Base-by-base conservation (phyloP, 1,140 invertebrate species). In the Agrypnia vestita region DNA sequence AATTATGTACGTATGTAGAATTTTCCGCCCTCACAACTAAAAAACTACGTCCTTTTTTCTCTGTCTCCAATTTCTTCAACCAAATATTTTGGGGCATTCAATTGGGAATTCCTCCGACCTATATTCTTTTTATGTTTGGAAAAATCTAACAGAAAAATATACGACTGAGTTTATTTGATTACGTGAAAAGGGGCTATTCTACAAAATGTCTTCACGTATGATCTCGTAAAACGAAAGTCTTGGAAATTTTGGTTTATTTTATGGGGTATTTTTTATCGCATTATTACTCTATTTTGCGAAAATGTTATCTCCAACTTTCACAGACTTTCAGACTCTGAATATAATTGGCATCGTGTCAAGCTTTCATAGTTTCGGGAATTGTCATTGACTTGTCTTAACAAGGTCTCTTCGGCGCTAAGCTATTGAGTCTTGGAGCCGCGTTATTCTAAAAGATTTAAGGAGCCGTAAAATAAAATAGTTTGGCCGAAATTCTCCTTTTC, bases 151-250 rank as follows among this genome's bases (percentile, higher is more conserved):
- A 21, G 55, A 59, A 59, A 59, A 59, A 59, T 59, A 59, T 59
- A 19, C 55, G 7, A 35, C 25, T 35, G 25, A 44, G 21, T 25
- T 64, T 64, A 64, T 64, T 64, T 64, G 61, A 64, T 64, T 25
- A 64, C 61, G 61, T 64, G 61, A 64, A 64, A 64, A 64, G 61
- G 13, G 61, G 61, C 21, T 25, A 44, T 64, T 64, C 35, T 64
- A 7, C 19, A 35, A 15, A 64, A 64, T 13, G 13, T 43, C 35
- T 43, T 43, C 61, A 59, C 61, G 61, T 43, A 64, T 64, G 61
- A 15, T 43, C 19, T 43, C 13, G 35, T 64, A 64, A 64, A 59
- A 64, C 35, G 11, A 13, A 12, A 64, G 6, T 35, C 61, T 59
- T 59, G 4, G 19, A 44, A 64, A 64, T 35, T 64, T 64, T 44